Conservation (phyloP, 2,113 vertebrate genomes). For the Chiloscyllium plagiosum region DNA sequence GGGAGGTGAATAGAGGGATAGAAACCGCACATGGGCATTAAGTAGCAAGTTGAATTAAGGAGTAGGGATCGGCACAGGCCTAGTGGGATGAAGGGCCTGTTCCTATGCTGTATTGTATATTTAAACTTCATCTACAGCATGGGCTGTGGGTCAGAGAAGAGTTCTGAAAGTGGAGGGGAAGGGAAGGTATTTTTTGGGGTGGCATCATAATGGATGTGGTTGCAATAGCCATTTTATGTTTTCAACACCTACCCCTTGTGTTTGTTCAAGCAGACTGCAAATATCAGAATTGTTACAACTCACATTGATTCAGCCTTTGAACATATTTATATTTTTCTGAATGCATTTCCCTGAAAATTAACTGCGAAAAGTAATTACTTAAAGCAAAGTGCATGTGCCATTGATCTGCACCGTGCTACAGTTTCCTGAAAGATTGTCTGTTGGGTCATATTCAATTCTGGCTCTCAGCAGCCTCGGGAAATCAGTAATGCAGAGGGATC, state of each 20-base stretch:
- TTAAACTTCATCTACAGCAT: too few species aligned
- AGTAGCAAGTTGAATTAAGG: too few species aligned
- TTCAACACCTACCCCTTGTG: not conserved
- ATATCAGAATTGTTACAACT: too few species aligned
- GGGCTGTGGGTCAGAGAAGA: not conserved
- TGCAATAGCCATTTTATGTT: not conserved
- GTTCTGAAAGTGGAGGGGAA: not conserved
- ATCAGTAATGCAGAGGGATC: not conserved
- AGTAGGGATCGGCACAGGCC: too few species aligned
- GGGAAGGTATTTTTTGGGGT: not conserved
- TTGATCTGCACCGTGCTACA: not conserved
- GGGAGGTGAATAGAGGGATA: not conserved
- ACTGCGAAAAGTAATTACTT: too few species aligned
- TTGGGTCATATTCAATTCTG: not conserved
- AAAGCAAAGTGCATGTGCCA: too few species aligned
- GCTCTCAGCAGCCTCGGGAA: not conserved
- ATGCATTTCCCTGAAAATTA: too few species aligned
- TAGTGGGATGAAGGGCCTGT: too few species aligned
- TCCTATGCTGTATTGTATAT: too few species aligned
- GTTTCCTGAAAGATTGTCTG: not conserved
- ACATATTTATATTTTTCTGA: too few species aligned
- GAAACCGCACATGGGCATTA: too few species aligned
- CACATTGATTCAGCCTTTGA: too few species aligned
- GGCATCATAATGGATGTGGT: not conserved
- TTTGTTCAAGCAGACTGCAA: not conserved